Evolutionary conservation across 2,888 invertebrate species (phyloP).

Genomic region (Lasioglossum vierecki): DNA sequence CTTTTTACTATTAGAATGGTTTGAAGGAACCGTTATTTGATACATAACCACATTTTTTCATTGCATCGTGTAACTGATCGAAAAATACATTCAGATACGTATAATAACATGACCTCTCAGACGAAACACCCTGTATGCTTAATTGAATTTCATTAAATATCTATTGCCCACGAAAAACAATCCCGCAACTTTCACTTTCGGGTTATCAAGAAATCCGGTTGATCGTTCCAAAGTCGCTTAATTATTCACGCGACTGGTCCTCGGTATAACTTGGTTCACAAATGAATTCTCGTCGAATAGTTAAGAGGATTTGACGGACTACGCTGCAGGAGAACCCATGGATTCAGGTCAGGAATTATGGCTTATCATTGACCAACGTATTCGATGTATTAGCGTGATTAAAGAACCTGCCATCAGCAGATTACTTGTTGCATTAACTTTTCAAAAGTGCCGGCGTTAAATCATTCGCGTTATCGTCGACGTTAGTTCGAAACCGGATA

Average conservation of each 20-base stretch:
- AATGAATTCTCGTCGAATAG: slow-evolving; percentile 46
- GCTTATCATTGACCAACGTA: slow-evolving; percentile 28
- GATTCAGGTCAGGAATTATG: slow-evolving; percentile 39
- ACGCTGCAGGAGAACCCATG: slow-evolving; percentile 23
- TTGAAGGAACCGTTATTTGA: no score
- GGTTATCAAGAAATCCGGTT: slow-evolving; percentile 31
- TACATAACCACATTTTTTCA: no score
- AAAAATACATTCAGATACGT: no score
- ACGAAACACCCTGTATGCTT: no score
- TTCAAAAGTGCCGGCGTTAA: slow-evolving; percentile 35
- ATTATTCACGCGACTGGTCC: slow-evolving; percentile 37
- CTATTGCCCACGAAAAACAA: no score
- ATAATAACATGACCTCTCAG: no score
- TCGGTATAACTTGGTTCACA: slow-evolving; percentile 28
- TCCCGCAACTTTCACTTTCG: no score
- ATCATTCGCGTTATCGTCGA: slow-evolving; percentile 16
- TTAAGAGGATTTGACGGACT: slow-evolving; percentile 32
- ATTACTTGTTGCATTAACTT: background rate
- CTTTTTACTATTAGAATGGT: no score
- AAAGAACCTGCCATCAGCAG: background rate
- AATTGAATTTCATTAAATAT: no score
- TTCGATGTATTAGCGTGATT: background rate
- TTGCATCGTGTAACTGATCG: no score
- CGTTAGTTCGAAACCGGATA: background rate
- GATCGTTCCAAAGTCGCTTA: slow-evolving; percentile 9